A percentile compares a stretch with the other conserved stretches of the same genome.
Conservation (phyloP, 2,888 invertebrate genomes). For the Rotaria socialis region DNA sequence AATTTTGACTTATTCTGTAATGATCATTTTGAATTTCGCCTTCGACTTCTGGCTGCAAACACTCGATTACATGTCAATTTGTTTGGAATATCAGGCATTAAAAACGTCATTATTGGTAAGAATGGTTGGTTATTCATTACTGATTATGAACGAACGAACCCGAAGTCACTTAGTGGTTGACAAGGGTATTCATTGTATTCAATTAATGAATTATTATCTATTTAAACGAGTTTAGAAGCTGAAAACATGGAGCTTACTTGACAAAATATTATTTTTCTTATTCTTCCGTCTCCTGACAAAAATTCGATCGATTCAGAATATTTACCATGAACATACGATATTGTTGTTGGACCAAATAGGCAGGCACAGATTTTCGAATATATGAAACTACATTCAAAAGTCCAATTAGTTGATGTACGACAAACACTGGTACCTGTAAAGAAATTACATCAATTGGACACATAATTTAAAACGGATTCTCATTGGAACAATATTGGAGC, state of each 20-base stretch:
- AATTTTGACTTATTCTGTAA: neutral
- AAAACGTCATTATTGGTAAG: neutral
- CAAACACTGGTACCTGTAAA: neutral
- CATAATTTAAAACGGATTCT: neutral
- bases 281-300: slow-evolving; percentile 5
- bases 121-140: neutral
- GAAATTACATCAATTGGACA: neutral
- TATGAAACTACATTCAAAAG: neutral
- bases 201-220: neutral
- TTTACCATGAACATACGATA: neutral
- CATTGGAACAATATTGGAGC: neutral
- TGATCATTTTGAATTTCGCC: neutral
- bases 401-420: neutral
- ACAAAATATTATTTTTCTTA: neutral
- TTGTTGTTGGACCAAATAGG: neutral
- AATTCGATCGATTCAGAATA: neutral
- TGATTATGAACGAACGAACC: neutral
- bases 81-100: neutral
- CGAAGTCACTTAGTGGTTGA: neutral
- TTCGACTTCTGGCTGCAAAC: neutral
- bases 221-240: neutral
- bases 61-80: neutral
- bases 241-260: neutral
- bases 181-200: neutral
- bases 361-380: neutral